Evolutionary conservation across 2,888 invertebrate species (phyloP).

Genomic region (Cryptus viduatorius): DNA sequence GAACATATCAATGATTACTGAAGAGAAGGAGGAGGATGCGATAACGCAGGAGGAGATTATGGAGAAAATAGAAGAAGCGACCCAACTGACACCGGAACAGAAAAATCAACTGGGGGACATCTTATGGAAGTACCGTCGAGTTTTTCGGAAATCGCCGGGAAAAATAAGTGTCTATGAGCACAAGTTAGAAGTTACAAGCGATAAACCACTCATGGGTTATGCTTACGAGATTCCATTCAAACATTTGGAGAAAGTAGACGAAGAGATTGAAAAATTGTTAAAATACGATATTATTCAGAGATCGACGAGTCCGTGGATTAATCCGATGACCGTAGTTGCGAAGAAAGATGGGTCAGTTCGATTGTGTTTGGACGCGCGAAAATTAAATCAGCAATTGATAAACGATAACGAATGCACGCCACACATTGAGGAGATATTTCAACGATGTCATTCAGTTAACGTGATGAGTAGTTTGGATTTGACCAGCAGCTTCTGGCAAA

Average conservation of each 20-base stretch:
- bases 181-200: neutral
- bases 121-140: neutral
- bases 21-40: neutral
- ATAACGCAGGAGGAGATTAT: neutral
- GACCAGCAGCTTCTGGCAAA: slow-evolving; percentile 23
- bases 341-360: neutral
- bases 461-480: slow-evolving; percentile 1
- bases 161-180: neutral
- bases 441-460: neutral
- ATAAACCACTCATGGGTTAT: slow-evolving; percentile 4
- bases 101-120: neutral
- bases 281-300: slow-evolving; percentile 15
- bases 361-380: neutral
- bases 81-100: neutral
- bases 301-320: slow-evolving; percentile 21
- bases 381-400: neutral
- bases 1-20: neutral
- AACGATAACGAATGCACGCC: slow-evolving; percentile 18
- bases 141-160: neutral
- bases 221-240: slow-evolving; percentile 31
- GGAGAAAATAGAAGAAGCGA: neutral
- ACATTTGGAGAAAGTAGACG: slow-evolving; percentile 29
- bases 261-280: slow-evolving; percentile 18
- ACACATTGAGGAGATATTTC: neutral
- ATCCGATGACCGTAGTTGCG: slow-evolving; percentile 3